Evolutionary conservation across 2,888 invertebrate species (phyloP), one percentile per base, ranked within the genome.

Genomic region (Nomada fabriciana): DNA sequence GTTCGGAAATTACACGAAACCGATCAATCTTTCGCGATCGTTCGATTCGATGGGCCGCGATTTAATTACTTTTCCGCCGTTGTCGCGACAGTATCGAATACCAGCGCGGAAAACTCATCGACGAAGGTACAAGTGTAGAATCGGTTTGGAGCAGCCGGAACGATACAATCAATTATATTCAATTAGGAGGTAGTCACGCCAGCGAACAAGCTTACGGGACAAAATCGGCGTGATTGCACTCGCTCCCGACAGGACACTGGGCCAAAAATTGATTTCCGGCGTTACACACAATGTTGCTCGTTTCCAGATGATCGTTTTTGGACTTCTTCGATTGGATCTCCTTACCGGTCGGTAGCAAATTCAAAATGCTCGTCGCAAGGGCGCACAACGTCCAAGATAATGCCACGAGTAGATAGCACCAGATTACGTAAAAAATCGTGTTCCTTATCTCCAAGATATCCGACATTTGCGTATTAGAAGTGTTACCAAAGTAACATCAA

Each of bases 151-250:
- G 20, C 43, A 71, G 61, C 71, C 55, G 70, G n/a, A 15, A 63
- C 80, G 80, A 85, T 83, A 85, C 80, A 82, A 85, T 85, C 72
- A 73, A 85, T 83, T 83, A 83, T 77, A 83, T 85, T 80, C 86
- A 70, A 85, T 85, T 81, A 73, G 76, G 74, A 65, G 78, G 47
- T 77, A 74, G 76, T 73, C 81, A 53, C 81, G 78, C 76, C 71
- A 61, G 71, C 74, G 57, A 59, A 61, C 84, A 57, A 42, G 78
- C 71, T 86, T 76, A 78, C 86, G n/a, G 60, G 76, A 76, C 71
- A 59, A 75, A 82, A 69, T 81, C 82, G 84, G 53, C 76, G 86
- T 76, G 82, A 86, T 86, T 82, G 82, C 76, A 61, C 68, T 79
- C 61, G 84, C 81, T 25, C 76, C 63, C 68, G 64, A 20, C 55